Evolutionary conservation across 53 echinoderm and acorn worm species (phyloP).

Genomic region (Temnopleurus reevesii): DNA sequence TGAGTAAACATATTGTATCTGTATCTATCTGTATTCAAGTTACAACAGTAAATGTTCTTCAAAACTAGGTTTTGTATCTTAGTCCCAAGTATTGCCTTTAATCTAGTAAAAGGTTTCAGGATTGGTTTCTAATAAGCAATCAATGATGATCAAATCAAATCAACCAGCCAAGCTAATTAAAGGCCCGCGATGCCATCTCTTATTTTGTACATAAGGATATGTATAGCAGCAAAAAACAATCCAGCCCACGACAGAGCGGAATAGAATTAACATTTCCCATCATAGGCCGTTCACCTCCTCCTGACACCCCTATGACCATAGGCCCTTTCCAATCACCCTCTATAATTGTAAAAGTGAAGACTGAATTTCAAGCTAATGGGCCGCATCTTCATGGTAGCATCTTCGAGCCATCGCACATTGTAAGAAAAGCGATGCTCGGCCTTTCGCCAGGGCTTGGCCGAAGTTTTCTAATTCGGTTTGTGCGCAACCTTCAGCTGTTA

Average conservation of each 20-base stretch:
- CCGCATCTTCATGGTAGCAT: constrained; percentile 8
- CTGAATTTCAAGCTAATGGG: constrained; percentile 22
- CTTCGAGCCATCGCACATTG: neutral
- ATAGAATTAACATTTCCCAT: neutral
- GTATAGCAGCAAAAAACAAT: neutral
- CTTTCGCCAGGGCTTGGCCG: neutral
- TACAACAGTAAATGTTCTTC: too few relatives aligned
- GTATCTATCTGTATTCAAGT: too few relatives aligned
- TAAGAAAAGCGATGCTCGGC: neutral
- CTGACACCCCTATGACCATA: neutral
- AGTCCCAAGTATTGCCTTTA: too few relatives aligned
- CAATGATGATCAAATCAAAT: neutral
- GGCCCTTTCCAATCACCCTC: neutral
- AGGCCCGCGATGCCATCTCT: neutral
- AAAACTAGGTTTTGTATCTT: too few relatives aligned
- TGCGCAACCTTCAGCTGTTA: constrained; percentile 32
- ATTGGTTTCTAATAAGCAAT: neutral
- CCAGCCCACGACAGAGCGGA: neutral
- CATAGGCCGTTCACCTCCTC: constrained; percentile 37
- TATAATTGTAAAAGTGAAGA: constrained; percentile 48
- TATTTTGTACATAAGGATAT: neutral
- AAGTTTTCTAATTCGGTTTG: constrained; percentile 12
- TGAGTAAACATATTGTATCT: too few relatives aligned
- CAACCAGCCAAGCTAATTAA: neutral
- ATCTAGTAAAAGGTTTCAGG: too few relatives aligned